Evolutionary conservation across 35 echinoderm and acorn worm genomes (phyloP).

Genomic region (Eucidaris tribuloides): DNA sequence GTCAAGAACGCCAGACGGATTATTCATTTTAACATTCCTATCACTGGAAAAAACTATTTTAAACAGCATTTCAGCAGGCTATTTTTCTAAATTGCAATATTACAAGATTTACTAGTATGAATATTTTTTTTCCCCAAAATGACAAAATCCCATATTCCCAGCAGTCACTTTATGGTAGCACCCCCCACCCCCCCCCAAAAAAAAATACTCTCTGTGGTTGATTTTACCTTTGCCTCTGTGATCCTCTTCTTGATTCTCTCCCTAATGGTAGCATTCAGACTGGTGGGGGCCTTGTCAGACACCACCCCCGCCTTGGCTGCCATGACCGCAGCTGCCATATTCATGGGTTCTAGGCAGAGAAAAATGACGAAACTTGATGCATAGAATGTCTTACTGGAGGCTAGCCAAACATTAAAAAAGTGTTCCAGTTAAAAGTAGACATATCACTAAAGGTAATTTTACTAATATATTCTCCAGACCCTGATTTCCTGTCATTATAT

Average conservation of each 20-base stretch:
- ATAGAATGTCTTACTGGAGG: background rate
- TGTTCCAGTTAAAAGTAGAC: background rate
- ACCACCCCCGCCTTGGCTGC: conserved; percentile 51
- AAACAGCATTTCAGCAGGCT: no score
- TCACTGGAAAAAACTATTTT: no score
- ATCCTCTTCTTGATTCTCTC: conserved; percentile 91
- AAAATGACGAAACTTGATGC: background rate
- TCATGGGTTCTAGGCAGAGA: conserved; percentile 50
- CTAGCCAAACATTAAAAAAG: background rate
- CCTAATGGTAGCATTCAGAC: conserved; percentile 80
- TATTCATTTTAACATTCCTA: no score
- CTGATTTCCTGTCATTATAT: background rate
- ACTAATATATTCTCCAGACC: background rate
- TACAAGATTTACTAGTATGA: no score
- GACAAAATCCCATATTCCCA: no score
- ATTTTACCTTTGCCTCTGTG: conserved; percentile 74
- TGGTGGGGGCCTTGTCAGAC: conserved; percentile 24
- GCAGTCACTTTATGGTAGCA: no score
- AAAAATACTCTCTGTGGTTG: no score
- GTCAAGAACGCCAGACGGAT: background rate
- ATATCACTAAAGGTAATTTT: background rate
- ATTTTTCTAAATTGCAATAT: no score
- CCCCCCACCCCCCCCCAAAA: no score
- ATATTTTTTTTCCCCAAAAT: no score
- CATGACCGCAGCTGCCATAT: conserved; percentile 73